Evolutionary conservation across 2,113 vertebrate species (phyloP), one percentile per base, ranked within the genome.

Genomic region (Casuarius casuarius): DNA sequence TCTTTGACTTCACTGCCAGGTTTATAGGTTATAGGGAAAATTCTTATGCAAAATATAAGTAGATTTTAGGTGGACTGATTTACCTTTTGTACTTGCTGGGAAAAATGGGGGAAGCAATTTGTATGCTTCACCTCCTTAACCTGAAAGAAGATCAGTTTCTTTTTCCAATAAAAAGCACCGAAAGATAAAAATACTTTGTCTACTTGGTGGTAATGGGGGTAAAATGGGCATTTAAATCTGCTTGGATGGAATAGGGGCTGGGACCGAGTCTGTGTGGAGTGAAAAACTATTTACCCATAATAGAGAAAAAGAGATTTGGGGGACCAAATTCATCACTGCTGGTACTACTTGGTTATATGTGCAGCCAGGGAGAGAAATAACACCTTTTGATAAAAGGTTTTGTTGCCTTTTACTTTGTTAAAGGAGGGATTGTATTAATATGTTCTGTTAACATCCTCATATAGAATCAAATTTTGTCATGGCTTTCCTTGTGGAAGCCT

Each of bases 11-110:
- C 0, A 2, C 8, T 33, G 75, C 5, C 63, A 22, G 38, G 25
- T 85, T 83, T 90, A 52, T 58, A 35, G 7, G 10, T 80, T 88
- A 26, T 46, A 49, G 46, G 38, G 49, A 83, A 73, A 95, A 76
- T 20, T 82, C 58, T 73, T 62, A 65, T 11, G 29, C 8, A 31
- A 59, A 94, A 71, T 59, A 46, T 83, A 96, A 95, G 71, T 31
- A 82, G 90, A 80, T 95, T 91, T 94, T 73, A 56, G 29, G 13
- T 91, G 87, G 67, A 88, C 35, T 85, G 54, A 80, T 93, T 94
- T 86, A 59, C 9, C 80, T 28, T 77, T 93, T 59, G 26, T 83
- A 31, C 86, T 96, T 94, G 14, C 29, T 88, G n/a, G 42, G 51
- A 31, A 94, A 82, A 84, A 22, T 15, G n/a, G 66, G 52, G 35